Base-by-base conservation (phyloP, 2,888 invertebrate genomes). In the Apamea sordens region DNA sequence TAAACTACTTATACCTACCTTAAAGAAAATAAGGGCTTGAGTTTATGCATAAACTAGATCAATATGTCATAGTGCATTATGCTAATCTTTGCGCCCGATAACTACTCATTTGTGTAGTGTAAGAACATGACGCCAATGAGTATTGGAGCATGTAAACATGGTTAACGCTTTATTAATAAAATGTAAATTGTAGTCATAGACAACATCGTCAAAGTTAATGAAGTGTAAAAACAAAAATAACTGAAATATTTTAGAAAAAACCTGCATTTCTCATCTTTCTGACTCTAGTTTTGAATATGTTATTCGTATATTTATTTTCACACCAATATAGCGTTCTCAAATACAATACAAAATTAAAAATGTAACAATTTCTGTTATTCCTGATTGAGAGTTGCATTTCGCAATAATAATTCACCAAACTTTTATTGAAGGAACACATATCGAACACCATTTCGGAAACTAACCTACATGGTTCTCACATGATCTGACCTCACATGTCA, bases 41-140 rank as follows among this genome's bases (percentile, higher is more conserved):
- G 13, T 36, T 47, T 47, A 82, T 56, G 36, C 44, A 44, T 53
- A 47, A 36, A 56, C 36, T 56, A 24, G 36, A 79, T 56, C 74
- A 79, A 81, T 53, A 63, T 65, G 72, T 81, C 83, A 81, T 15
- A 63, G 18, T 18, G 64, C n/a, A 70, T 83, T 85, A 83, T 85
- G 69, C 0, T 41, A 85, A 76, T 67, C 53, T 85, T 32, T 47
- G 65, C 5, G 6, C 53, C 64, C 32, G 73, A 82, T 79, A 64
- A 56, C 73, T 53, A 73, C 28, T 79, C 64, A 65, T 41, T 74
- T 74, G 82, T 74, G 64, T 65, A 74, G 75, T 74, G 47, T 73
- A 73, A 82, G 53, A 79, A 82, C 82, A 81, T 79, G 75, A 59
- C 56, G 75, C 64, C 41, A 82, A 79, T 36, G 56, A 56, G 64